Base-by-base conservation (phyloP, 1,140 invertebrate genomes). In the Eumaeus atala region DNA sequence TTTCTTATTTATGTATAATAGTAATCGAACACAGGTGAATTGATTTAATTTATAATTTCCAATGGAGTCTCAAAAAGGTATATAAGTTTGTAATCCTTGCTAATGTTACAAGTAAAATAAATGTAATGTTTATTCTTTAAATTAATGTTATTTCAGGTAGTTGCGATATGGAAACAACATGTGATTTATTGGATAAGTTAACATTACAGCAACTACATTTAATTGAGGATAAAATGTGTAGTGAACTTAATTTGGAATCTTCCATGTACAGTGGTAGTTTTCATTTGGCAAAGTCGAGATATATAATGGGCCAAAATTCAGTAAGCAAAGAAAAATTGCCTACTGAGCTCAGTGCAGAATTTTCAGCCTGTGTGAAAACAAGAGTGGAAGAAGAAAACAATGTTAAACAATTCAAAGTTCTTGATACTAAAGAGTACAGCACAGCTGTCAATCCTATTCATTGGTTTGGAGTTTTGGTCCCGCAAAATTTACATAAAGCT, bases 401-500 rank as follows among this genome's bases (percentile, higher is more conserved):
- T 8, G 55, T 82, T 7, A 76, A 67, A 18, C 72, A 78, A 28
- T 77, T 87, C 47, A 77, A 83, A 61, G 65, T 87, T 9, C 56
- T 66, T 72, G 89, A 73, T 73, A 89, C 71, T 71, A 87, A 69
- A 51, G 70, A 89, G 17, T 69, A 67, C 48, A 67, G 76, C 16
- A 71, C 81, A 35, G 78, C 79, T 52, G 79, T 89, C 9, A 91
- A 94, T 80, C 93, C 93, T 3, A 74, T 94, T 16, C 91, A 90
- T 56, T 94, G 93, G 93, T 95, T 95, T 86, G 93, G 93, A 10
- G 88, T 93, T 51, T 74, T 95, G 35, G 91, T 93, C 0, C 93
- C 93, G 1, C 91, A 92, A 67, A 92, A 91, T 78, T 84, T 95
- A 62, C 89, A 89, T 68, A 89, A 86, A 59, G 91, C 92, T 1